Base-by-base conservation (phyloP, 1,140 invertebrate genomes). In the Diploscapter pachys region DNA sequence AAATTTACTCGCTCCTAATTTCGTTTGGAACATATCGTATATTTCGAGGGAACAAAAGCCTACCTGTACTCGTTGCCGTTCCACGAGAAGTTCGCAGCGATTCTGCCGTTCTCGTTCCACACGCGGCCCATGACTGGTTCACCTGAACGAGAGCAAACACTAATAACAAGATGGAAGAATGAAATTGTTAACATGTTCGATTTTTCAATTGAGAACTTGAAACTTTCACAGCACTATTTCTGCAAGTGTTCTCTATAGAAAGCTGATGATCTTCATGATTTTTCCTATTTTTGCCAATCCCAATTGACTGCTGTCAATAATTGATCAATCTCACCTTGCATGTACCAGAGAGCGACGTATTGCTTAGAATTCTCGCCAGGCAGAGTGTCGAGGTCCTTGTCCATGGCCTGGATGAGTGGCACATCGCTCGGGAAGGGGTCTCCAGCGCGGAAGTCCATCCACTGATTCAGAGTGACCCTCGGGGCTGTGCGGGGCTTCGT, bases 281-380 rank as follows among this genome's bases (percentile, higher is more conserved):
- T 31, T 31, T 31, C 31, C 31, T 31, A 31, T 31, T 31, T 31
- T 31, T 31, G 31, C 31, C 31, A 31, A 1, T 31, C 31, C 31
- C 31, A 31, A 31, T 31, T 31, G 31, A 31, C 31, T 31, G 31
- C 1, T 31, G 31, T 31, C 31, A 31, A 31, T 31, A 59, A 13
- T 31, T 31, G 31, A 1, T 31, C 31, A 31, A 31, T 1, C 55
- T 81, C 66, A 13, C 80, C 80, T 52, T 73, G 68, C 74, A 77
- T 65, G 63, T 81, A 81, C 81, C 81, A 81, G 61, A 81, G 67
- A 3, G 80, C 80, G 4, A 81, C 80, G 55, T 79, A 84, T 59
- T 81, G 80, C n/a, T 82, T 78, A 13, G 75, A 57, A 63, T 67
- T 72, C 6, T 82, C 68, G 1, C 80, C 80, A n/a, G 77, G 66